Evolutionary conservation across 2,888 invertebrate genomes (phyloP).

Genomic region (Ormia ochracea): DNA sequence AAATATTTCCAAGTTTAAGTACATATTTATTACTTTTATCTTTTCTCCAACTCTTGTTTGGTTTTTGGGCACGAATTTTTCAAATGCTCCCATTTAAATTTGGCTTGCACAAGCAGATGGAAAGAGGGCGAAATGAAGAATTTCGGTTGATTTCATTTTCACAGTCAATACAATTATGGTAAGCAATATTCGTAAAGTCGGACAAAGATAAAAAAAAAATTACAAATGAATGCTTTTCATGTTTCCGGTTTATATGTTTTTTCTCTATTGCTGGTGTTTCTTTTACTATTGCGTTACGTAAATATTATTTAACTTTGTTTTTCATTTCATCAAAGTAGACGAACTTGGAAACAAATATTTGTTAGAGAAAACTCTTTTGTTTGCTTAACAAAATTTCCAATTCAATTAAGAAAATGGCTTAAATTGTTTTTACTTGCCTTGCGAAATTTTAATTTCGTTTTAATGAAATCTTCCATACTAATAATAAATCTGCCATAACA

Average conservation of each 20-base stretch:
- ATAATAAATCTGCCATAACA: no score
- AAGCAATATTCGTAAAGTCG: constrained; percentile 3
- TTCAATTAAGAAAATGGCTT: constrained; percentile 26
- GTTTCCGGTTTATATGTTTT: no score
- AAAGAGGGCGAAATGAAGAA: not conserved
- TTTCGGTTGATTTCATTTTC: constrained; percentile 31
- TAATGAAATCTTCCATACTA: not conserved
- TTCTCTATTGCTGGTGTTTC: not conserved
- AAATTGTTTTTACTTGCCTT: not conserved
- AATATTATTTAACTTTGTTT: not conserved
- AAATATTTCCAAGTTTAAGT: constrained; percentile 44
- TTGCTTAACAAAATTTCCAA: not conserved
- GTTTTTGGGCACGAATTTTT: constrained; percentile 25
- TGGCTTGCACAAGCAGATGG: not conserved
- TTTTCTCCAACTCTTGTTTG: not conserved
- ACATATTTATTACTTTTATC: constrained; percentile 49
- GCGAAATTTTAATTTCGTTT: not conserved
- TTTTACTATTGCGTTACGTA: not conserved
- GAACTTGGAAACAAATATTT: not conserved
- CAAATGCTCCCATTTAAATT: not conserved
- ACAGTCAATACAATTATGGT: constrained; percentile 42
- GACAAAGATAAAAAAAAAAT: constrained; percentile 15
- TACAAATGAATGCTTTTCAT: constrained; percentile 30
- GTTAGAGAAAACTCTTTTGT: not conserved
- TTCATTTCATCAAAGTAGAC: not conserved